These are phyloP conservation scores for Coturnix japonica DNA, from an alignment of 2,113 vertebrate genomes.

Conservation along the genomic window DNA sequence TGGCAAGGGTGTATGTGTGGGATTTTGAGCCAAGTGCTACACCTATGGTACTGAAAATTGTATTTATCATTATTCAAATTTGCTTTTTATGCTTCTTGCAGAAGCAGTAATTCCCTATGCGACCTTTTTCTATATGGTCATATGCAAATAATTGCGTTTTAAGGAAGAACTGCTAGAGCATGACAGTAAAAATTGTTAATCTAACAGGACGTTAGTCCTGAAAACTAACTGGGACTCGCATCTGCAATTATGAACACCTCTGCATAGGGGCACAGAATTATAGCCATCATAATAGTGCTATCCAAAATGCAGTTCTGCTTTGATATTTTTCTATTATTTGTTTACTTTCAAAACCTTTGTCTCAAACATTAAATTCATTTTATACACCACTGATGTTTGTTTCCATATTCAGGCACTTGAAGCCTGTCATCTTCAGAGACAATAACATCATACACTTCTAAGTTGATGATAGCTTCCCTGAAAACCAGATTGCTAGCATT, in stretches of 20 bases:
- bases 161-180: background rate
- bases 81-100: background rate
- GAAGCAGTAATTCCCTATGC: background rate
- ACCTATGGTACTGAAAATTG: background rate
- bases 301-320: background rate
- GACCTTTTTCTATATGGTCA: background rate
- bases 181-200: background rate
- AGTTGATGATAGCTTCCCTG: background rate
- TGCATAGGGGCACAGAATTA: background rate
- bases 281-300: background rate
- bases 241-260: background rate
- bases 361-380: background rate
- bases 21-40: background rate
- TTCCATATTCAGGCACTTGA: background rate
- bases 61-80: background rate
- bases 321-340: background rate
- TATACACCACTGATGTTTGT: background rate
- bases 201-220: background rate
- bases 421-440: background rate
- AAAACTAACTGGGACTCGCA: background rate
- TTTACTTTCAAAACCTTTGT: background rate
- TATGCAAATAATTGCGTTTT: background rate
- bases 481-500: background rate
- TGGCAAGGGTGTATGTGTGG: rapidly evolving
- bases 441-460: background rate